A percentile compares a stretch with the other conserved stretches of the same genome.
phyloP scores from a whole-genome alignment of 2,797 vertebrate species.

The Sebastes goodei region DNA sequence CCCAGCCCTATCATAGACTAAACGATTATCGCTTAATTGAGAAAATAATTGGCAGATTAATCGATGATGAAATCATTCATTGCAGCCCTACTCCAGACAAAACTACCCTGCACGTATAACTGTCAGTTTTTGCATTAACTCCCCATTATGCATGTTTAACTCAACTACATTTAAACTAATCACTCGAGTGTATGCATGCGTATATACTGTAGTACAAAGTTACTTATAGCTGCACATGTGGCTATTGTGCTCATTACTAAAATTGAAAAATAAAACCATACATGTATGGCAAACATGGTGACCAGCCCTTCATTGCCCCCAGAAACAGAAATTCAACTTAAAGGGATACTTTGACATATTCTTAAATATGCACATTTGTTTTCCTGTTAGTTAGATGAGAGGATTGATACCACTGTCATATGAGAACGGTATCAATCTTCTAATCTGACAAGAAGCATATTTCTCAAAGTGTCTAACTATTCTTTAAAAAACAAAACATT shows the following conservation, averaged over 20 bases:
- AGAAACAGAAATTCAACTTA: neutral
- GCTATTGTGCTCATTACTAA: neutral
- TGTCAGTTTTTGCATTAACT: too few relatives aligned
- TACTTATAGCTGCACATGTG: neutral
- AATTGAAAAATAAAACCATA: neutral
- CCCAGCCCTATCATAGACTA: too few relatives aligned
- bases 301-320: neutral
- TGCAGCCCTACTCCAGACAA: too few relatives aligned
- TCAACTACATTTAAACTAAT: too few relatives aligned
- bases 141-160: too few relatives aligned
- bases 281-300: neutral
- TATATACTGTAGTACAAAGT: neutral
- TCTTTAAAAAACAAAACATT: too few relatives aligned
- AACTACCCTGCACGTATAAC: too few relatives aligned
- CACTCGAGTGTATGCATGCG: too few relatives aligned
- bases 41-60: neutral
- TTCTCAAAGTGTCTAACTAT: too few relatives aligned
- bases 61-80: neutral
- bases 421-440: too few relatives aligned
- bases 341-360: neutral
- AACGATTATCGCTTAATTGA: neutral
- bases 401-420: too few relatives aligned
- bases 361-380: neutral
- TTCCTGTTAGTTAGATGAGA: neutral
- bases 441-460: too few relatives aligned